Base-by-base conservation (phyloP, 1,140 invertebrate species). In the Myzus persicae region DNA sequence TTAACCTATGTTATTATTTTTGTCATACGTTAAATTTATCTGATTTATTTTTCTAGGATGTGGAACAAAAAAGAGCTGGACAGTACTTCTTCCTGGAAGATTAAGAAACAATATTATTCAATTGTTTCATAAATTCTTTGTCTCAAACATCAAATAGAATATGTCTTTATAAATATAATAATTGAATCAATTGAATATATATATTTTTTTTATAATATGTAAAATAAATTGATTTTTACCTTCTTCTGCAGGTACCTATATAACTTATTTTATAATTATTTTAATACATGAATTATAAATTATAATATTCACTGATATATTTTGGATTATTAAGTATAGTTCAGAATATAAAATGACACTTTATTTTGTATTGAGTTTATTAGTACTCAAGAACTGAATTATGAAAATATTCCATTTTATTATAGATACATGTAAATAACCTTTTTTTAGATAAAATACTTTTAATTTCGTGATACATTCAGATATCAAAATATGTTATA, bases 31-130 rank as follows among this genome's bases (percentile, higher is more conserved):
- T 31, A 94, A 54, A n/a, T 93, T n/a, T 94, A 93, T 93, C 94
- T 84, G 24, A 14, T 94, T 95, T 95, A 95, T 95, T 94, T n/a
- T 95, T 96, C 92, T 95, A 98, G 97, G 99, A 99, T 95, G 96
- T 97, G 94, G 99, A 99, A 95, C 99, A 99, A 95, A 99, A 99
- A 95, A 96, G 97, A 94, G 97, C 97, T 81, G 99, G 99, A 87
- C 99, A 99, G 96, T 99, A 98, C 96, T 99, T 99, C 97, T 99
- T 99, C 96, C 96, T 99, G 94, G 99, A 99, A 93, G 93, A 93
- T 92, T 93, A 89, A 93, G 38, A 90, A 59, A 90, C 18, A 59
- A n/a, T 48, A 40, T 42, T 42, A 2, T 42, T 67, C 59, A 67
- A 14, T 85, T 85, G 40, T 85, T 85, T 85, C 40, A 42, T 46